Evolutionary conservation across 2,113 vertebrate species (phyloP).

Genomic region (Dicentrarchus labrax): DNA sequence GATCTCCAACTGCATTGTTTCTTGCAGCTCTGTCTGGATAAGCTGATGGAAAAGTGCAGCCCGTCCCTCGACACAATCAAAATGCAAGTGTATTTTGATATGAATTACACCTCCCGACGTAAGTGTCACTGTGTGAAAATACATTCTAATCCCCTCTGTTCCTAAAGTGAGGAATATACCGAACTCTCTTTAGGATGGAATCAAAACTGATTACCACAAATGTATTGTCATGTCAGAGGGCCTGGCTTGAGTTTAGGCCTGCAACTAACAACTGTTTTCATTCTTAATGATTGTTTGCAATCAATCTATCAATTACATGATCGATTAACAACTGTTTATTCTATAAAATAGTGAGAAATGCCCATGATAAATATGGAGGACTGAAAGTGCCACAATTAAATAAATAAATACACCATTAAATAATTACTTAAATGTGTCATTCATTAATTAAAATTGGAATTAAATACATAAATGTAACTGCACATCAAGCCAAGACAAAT

Average conservation of each 20-base stretch:
- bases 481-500: too few relatives aligned
- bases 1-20: background rate
- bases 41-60: constrained; percentile 87
- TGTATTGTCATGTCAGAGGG: background rate
- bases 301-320: background rate
- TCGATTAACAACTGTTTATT: too few relatives aligned
- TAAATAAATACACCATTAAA: too few relatives aligned
- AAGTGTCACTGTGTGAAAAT: constrained; percentile 59
- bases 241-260: too few relatives aligned
- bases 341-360: too few relatives aligned
- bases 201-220: background rate
- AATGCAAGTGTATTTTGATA: constrained; percentile 96
- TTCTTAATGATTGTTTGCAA: background rate
- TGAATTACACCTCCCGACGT: constrained; percentile 91
- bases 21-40: constrained; percentile 88
- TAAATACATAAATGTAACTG: too few relatives aligned
- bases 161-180: background rate
- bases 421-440: too few relatives aligned
- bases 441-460: too few relatives aligned
- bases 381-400: too few relatives aligned
- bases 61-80: constrained; percentile 93
- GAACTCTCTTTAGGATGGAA: background rate
- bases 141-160: background rate
- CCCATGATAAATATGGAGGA: too few relatives aligned
- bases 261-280: background rate